phyloP scores from a whole-genome alignment of 2,113 vertebrate genomes.

The Scortum barcoo region DNA sequence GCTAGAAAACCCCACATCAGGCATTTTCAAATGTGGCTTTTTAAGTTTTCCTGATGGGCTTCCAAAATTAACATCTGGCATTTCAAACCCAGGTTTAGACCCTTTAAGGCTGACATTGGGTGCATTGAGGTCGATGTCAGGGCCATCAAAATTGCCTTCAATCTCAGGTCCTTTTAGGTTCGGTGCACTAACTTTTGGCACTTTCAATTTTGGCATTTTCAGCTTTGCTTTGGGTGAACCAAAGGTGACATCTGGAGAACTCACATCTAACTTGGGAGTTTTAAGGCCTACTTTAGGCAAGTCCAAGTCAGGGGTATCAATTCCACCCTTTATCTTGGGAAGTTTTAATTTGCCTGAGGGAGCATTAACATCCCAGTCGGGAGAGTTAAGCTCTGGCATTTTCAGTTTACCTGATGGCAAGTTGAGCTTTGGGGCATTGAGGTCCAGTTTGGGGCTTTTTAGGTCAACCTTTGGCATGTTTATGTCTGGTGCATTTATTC shows the following conservation, averaged over 20 bases:
- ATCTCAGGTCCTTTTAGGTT: constrained; percentile 64
- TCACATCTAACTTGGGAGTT: constrained; percentile 63
- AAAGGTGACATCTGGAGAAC: constrained; percentile 64
- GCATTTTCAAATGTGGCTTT: constrained; percentile 64
- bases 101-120: constrained; percentile 62
- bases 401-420: constrained; percentile 62
- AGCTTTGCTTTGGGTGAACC: constrained; percentile 57
- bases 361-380: constrained; percentile 53
- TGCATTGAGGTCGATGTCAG: constrained; percentile 46
- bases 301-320: constrained; percentile 60
- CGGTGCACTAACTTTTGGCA: constrained; percentile 58
- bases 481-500: constrained; percentile 52
- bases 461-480: constrained; percentile 47
- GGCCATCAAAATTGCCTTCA: constrained; percentile 55
- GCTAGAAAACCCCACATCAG: constrained; percentile 66
- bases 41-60: constrained; percentile 63
- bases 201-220: constrained; percentile 70
- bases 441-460: constrained; percentile 52
- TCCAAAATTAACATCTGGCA: constrained; percentile 62
- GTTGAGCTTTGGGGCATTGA: constrained; percentile 41
- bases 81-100: constrained; percentile 55
- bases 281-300: constrained; percentile 59
- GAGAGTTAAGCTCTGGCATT: constrained; percentile 57
- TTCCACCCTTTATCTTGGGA: constrained; percentile 71
- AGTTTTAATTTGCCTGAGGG: constrained; percentile 58